These are phyloP conservation scores for Strigamia crassipes DNA, from an alignment of 2,888 invertebrate genomes.

Conservation along the genomic window DNA sequence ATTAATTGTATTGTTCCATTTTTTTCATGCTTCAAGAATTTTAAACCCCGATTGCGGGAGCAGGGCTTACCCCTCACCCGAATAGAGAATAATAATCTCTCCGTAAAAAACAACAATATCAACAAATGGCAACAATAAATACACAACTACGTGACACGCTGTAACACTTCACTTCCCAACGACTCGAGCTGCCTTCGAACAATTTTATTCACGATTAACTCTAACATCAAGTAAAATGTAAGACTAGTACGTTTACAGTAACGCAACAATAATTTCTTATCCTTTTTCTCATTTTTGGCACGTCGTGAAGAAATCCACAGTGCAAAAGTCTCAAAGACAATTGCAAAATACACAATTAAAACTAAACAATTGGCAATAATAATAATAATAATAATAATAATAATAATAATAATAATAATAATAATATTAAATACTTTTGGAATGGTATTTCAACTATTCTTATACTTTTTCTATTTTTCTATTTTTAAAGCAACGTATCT, in stretches of 20 bases:
- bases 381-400: background rate
- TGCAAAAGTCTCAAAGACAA: background rate
- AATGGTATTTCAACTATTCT: background rate
- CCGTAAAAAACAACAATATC: background rate
- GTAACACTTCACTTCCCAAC: background rate
- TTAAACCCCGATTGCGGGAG: background rate
- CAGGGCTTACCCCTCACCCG: background rate
- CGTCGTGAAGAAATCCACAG: slow-evolving; percentile 15
- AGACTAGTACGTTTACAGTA: background rate
- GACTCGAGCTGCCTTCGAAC: background rate
- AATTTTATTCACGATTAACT: background rate
- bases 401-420: background rate
- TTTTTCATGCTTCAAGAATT: background rate
- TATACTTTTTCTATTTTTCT: background rate
- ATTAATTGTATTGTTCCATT: background rate
- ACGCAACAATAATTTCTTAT: background rate
- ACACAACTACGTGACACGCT: background rate
- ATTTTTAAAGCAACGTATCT: slow-evolving; percentile 76
- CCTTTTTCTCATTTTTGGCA: background rate
- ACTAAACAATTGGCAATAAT: background rate
- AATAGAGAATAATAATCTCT: background rate
- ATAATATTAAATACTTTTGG: background rate
- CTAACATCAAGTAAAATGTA: background rate
- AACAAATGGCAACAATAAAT: background rate
- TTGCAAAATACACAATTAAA: background rate